Conservation (phyloP, 2,113 vertebrate genomes). For the Leptocoma aspasia region DNA sequence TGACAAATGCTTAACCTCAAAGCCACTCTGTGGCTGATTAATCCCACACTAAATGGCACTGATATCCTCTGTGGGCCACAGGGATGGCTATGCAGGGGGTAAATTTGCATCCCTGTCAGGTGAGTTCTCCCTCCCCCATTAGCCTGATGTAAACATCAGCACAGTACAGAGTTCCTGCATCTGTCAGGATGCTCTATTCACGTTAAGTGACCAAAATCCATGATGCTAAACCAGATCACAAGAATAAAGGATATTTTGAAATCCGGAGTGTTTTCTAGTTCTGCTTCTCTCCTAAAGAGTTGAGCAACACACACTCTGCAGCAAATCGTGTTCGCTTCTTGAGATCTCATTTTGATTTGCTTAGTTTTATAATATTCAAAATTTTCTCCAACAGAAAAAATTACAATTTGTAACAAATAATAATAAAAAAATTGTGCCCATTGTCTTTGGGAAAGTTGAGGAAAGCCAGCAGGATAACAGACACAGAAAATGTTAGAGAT, state of each 20-base stretch:
- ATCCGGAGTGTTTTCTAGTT: not conserved
- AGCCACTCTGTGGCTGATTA: not conserved
- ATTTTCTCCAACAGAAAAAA: not conserved
- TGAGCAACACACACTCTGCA: not conserved
- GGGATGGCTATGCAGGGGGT: not conserved
- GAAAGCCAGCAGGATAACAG: not conserved
- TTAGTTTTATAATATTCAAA: not conserved
- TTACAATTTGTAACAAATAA: not conserved
- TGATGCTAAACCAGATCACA: not conserved
- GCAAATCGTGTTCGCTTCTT: not conserved
- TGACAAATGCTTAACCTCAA: not conserved
- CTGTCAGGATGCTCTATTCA: not conserved
- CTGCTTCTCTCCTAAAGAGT: not conserved
- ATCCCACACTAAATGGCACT: not conserved
- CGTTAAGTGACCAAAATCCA: not conserved
- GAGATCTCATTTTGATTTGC: not conserved
- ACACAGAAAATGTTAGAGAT: not conserved
- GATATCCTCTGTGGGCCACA: not conserved
- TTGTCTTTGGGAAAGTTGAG: not conserved
- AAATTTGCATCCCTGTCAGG: not conserved
- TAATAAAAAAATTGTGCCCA: not conserved
- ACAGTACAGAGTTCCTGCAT: not conserved
- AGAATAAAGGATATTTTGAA: constrained; percentile 7
- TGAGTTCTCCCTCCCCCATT: not conserved
- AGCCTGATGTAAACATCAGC: not conserved